A percentile compares a stretch with the other conserved stretches of the same genome.
Evolutionary conservation across 2,113 vertebrate genomes (phyloP).

Genomic region (Leucopsar rothschildi): DNA sequence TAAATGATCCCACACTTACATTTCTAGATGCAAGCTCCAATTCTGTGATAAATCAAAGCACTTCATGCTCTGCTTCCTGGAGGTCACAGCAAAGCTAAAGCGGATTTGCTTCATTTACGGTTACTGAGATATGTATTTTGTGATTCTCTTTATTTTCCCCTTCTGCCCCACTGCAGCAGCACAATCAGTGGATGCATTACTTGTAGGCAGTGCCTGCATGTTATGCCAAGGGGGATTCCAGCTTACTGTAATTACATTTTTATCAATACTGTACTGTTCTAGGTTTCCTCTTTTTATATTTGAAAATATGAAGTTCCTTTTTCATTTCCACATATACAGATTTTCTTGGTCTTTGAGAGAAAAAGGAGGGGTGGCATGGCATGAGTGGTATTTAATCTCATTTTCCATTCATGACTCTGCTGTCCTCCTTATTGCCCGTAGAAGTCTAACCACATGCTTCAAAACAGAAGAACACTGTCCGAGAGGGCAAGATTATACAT

Average conservation of each 20-base stretch:
- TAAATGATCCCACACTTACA: slow-evolving; percentile 56
- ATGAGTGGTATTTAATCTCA: background rate
- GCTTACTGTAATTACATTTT: background rate
- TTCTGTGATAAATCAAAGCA: slow-evolving; percentile 66
- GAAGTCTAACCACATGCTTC: background rate
- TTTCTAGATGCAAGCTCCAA: slow-evolving; percentile 64
- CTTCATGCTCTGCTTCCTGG: slow-evolving; percentile 60
- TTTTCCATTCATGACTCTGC: background rate
- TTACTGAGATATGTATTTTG: slow-evolving; percentile 37
- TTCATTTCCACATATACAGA: background rate
- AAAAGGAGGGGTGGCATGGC: background rate
- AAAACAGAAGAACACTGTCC: background rate
- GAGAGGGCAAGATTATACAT: background rate
- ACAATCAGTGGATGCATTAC: background rate
- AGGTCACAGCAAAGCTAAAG: slow-evolving; percentile 59
- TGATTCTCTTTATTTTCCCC: slow-evolving; percentile 2
- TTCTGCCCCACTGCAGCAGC: background rate
- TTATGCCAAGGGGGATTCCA: background rate
- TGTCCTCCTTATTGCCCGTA: background rate
- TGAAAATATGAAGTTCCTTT: background rate
- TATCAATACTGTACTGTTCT: background rate
- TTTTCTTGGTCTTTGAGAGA: background rate
- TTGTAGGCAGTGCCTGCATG: background rate
- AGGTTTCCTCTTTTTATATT: background rate
- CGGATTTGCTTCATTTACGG: slow-evolving; percentile 59